These are phyloP conservation scores for Chiroxiphia lanceolata DNA, from an alignment of 2,797 vertebrate genomes.

Conservation along the genomic window DNA sequence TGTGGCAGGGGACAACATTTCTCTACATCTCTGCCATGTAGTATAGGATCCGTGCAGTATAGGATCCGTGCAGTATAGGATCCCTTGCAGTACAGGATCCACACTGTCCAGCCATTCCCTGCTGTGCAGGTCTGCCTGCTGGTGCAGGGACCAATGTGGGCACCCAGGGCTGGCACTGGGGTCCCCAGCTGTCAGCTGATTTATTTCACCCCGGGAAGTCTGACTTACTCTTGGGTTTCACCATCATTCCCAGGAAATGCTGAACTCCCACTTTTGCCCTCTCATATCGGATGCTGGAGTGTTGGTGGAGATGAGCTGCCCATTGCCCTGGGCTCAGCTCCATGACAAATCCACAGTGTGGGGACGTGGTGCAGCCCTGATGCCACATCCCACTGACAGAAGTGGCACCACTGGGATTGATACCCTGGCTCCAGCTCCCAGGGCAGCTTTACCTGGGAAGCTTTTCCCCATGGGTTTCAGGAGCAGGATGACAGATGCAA, in stretches of 20 bases:
- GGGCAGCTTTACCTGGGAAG: neutral
- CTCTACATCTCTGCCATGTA: neutral
- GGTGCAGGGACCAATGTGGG: neutral
- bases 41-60: neutral
- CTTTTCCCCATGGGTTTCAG: neutral
- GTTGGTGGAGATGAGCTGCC: neutral
- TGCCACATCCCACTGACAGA: neutral
- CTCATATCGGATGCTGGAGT: accelerated
- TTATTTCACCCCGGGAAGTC: neutral
- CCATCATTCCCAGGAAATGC: neutral
- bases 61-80: neutral
- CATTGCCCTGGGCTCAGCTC: neutral
- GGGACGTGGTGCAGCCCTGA: neutral
- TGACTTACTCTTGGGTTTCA: neutral
- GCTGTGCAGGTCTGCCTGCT: neutral
- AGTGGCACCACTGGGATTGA: neutral
- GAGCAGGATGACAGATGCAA: neutral
- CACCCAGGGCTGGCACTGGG: neutral
- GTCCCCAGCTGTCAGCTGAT: neutral
- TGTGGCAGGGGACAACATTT: neutral
- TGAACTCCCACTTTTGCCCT: neutral
- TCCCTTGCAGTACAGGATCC: neutral
- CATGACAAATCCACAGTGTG: neutral
- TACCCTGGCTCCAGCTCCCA: neutral
- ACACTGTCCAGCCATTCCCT: neutral